Conservation (phyloP, 2,797 vertebrate species). For the Premnoplex brunnescens region DNA sequence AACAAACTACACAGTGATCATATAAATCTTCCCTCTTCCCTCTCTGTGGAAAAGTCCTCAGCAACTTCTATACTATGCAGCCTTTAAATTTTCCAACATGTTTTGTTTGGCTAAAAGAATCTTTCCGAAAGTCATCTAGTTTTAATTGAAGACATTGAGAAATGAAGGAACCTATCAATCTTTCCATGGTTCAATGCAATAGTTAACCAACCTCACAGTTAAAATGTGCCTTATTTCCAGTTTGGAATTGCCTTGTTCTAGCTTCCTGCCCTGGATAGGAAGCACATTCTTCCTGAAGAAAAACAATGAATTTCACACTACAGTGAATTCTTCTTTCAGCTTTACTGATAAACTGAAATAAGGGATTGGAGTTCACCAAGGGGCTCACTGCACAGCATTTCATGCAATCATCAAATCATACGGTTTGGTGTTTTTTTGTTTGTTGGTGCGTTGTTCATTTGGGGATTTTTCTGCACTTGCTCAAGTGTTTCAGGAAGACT, state of each 20-base stretch:
- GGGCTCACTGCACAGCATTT: slow-evolving; percentile 20
- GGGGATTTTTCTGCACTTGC: not conserved
- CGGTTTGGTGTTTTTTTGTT: accelerated
- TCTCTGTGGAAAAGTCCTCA: not conserved
- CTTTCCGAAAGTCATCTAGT: not conserved
- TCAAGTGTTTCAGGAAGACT: not conserved
- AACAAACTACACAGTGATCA: not conserved
- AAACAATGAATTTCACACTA: slow-evolving; percentile 35
- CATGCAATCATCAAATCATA: slow-evolving; percentile 5
- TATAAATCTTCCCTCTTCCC: not conserved
- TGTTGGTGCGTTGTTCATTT: not conserved
- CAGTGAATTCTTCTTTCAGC: slow-evolving; percentile 7
- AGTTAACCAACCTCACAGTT: slow-evolving; percentile 32
- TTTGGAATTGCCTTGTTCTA: slow-evolving; percentile 39
- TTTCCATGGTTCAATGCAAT: slow-evolving; percentile 28
- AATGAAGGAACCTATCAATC: slow-evolving; percentile 36
- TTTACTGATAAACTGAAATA: slow-evolving; percentile 20
- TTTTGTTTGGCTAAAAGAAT: slow-evolving; percentile 40
- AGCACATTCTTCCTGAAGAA: slow-evolving; percentile 20
- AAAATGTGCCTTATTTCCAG: slow-evolving; percentile 52
- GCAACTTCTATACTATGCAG: not conserved
- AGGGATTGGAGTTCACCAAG: not conserved
- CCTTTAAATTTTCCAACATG: slow-evolving; percentile 16
- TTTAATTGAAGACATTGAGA: slow-evolving; percentile 41
- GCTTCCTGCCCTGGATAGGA: slow-evolving; percentile 27